A percentile compares a stretch with the other conserved stretches of the same genome.
These are phyloP conservation scores for Aleiodes sp. DNA, from an alignment of 1,140 invertebrate species.

Conservation along the genomic window DNA sequence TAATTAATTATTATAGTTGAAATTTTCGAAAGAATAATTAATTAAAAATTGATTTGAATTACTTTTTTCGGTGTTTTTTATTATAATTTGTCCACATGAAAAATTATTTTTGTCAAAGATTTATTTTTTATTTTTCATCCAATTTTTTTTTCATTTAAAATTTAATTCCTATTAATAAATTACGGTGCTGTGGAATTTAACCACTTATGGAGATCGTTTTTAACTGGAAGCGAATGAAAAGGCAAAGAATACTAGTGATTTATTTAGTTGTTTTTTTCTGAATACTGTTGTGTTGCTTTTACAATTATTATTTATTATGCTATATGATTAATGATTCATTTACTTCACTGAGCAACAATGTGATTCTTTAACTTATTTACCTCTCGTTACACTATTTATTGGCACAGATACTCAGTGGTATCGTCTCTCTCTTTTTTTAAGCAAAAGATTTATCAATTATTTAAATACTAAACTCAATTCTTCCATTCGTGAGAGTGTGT, in stretches of 20 bases:
- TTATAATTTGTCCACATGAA: neutral
- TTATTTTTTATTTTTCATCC: neutral
- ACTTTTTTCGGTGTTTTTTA: no score
- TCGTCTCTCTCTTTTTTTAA: conserved; percentile 28
- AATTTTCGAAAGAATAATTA: no score
- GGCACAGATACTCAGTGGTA: conserved; percentile 34
- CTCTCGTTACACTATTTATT: conserved; percentile 20
- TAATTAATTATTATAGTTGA: neutral
- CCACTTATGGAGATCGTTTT: conserved; percentile 7
- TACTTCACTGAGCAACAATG: conserved; percentile 21
- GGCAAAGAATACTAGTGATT: conserved; percentile 17
- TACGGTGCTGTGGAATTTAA: neutral
- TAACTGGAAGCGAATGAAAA: conserved; percentile 13
- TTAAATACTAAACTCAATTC: conserved; percentile 2
- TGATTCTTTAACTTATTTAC: conserved; percentile 5
- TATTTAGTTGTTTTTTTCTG: no score
- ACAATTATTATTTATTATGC: neutral
- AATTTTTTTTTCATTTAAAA: no score
- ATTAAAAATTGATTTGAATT: no score
- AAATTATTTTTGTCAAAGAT: neutral
- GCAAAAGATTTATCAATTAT: conserved; percentile 18
- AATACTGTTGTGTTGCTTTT: conserved; percentile 7
- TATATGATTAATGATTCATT: neutral
- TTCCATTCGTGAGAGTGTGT: neutral
- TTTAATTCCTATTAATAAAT: neutral